Evolutionary conservation across 2,888 invertebrate genomes (phyloP).

Genomic region (Scaptomyza reducta): DNA sequence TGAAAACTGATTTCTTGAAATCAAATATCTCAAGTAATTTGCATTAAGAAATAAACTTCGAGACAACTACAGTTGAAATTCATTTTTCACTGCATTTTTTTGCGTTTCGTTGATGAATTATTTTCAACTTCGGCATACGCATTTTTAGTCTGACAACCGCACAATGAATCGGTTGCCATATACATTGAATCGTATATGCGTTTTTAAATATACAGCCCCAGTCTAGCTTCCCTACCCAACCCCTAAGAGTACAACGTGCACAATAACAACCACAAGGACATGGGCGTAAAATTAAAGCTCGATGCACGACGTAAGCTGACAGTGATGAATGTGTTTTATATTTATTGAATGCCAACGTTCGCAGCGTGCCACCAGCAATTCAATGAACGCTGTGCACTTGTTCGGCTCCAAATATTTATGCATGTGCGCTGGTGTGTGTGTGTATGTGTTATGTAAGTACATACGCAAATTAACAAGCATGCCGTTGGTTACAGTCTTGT

Average conservation of each 20-base stretch:
- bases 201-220: slow-evolving; percentile 15
- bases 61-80: not conserved
- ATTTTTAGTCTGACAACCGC: not conserved
- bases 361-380: slow-evolving; percentile 1
- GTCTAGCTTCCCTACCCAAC: not conserved
- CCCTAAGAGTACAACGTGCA: not conserved
- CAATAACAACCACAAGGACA: not conserved
- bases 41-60: not conserved
- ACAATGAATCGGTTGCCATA: slow-evolving; percentile 23
- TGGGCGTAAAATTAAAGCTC: slow-evolving; percentile 41
- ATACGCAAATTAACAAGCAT: slow-evolving; percentile 21
- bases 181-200: slow-evolving; percentile 20
- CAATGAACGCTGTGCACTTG: slow-evolving; percentile 13
- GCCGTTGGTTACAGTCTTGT: not conserved
- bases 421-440: slow-evolving; percentile 6
- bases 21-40: not conserved
- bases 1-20: not conserved
- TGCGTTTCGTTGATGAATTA: not conserved
- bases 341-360: slow-evolving; percentile 56
- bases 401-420: not conserved
- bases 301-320: slow-evolving; percentile 51
- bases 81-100: not conserved
- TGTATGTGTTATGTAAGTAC: slow-evolving; percentile 24
- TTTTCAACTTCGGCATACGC: not conserved
- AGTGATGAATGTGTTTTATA: slow-evolving; percentile 71